These are phyloP conservation scores for Machaerirhynchus nigripectus DNA, from an alignment of 2,113 vertebrate species.

Conservation along the genomic window DNA sequence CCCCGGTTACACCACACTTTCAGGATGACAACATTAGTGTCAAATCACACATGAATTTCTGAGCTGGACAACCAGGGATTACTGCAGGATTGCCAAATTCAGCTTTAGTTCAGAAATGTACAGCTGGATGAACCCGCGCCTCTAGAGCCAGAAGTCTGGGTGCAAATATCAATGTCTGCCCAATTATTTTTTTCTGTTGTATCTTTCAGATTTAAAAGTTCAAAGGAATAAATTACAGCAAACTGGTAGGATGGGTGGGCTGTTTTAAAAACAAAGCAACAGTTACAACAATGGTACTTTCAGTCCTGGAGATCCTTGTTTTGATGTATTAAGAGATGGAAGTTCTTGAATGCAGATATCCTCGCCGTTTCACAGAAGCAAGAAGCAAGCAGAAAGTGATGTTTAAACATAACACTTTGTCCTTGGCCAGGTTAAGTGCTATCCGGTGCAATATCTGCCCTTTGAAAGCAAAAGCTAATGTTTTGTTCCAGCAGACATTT, in stretches of 20 bases:
- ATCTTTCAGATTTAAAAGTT: not conserved
- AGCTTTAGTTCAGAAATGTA: not conserved
- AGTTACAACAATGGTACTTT: not conserved
- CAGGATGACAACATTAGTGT: not conserved
- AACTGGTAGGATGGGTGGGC: not conserved
- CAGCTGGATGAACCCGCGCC: not conserved
- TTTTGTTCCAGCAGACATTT: conserved; percentile 56
- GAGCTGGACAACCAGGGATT: not conserved
- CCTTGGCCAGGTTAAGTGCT: conserved; percentile 44
- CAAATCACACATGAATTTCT: not conserved
- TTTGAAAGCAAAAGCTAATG: conserved; percentile 47
- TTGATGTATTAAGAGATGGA: not conserved
- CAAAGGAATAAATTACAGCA: not conserved
- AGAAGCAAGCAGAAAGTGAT: not conserved
- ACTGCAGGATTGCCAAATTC: not conserved
- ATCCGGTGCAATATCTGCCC: conserved; percentile 18
- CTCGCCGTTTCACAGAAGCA: not conserved
- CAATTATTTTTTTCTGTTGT: not conserved
- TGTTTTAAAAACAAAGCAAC: not conserved
- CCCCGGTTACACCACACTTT: not conserved
- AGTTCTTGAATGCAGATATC: not conserved
- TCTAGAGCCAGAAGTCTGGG: not conserved
- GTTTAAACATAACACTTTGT: conserved; percentile 10
- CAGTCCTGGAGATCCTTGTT: not conserved
- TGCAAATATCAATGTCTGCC: not conserved